Base-by-base conservation (phyloP, 2,113 vertebrate genomes). In the human region DNA sequence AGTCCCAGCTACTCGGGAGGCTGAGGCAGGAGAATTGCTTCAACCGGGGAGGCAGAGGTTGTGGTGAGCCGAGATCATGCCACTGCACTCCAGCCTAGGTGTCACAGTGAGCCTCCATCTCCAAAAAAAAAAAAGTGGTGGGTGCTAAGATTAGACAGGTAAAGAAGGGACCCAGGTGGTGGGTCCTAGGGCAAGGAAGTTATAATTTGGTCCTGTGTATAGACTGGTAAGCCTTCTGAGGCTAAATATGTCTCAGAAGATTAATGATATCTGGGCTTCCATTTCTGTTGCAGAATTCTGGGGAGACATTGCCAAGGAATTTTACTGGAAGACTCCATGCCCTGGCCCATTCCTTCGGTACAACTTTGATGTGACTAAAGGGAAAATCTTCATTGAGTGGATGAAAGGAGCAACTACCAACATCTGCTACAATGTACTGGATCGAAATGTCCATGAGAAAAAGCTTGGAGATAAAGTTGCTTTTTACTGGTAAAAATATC, bases 361-460 rank as follows among this genome's bases (percentile, higher is more conserved):
- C 98, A 99, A 99, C 98, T 99, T 99, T 1, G 99, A 99, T 38
- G 99, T 99, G 97, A 99, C 99, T 2, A 99, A 99, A 98, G 99
- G 99, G 40, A 99, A 99, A 94, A 99, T 99, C 97, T 99, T 99
- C 95, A 96, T 99, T 30, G 99, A 99, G 87, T 99, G 99, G 97
- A 99, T 99, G 99, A 99, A 99, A 93, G 99, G 99, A 78, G 99
- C 99, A 20, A 99, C 99, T 88, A 99, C 99, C 95, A 99, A 99
- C 98, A 99, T 99, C 98, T 99, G 99, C 99, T 99, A 99, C 99
- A 99, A 99, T 90, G 92, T 99, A 30, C 98, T 99, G 76, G 99
- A 99, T 97, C 99, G 99, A 98, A 99, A 99, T 76, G 98, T 99
- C 85, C 97, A 99, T 0, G 99, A 99, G 88, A 99, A 98, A 98